Evolutionary conservation across 2,113 vertebrate species (phyloP).

Genomic region (Cyprinodon brontotheroides): DNA sequence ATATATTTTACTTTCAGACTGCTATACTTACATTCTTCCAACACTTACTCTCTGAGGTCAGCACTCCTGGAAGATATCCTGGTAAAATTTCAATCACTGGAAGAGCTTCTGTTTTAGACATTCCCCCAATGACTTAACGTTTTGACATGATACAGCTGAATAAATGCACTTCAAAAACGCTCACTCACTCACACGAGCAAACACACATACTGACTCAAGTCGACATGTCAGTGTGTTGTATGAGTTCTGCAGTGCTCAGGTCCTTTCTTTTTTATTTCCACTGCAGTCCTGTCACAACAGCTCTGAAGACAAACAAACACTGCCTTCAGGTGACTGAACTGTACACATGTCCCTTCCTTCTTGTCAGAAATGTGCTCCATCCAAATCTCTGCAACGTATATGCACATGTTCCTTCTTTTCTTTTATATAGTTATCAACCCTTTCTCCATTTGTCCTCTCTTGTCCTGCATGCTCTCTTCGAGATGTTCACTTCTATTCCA

Average conservation of each 20-base stretch:
- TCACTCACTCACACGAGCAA: slow-evolving; percentile 23
- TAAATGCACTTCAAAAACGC: slow-evolving; percentile 28
- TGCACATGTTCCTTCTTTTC: slow-evolving; percentile 64
- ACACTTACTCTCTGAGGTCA: slow-evolving; percentile 50
- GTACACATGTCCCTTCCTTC: slow-evolving; percentile 36
- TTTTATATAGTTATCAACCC: slow-evolving; percentile 11
- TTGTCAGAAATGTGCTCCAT: slow-evolving; percentile 65
- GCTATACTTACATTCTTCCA: slow-evolving; percentile 11
- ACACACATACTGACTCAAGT: slow-evolving; percentile 3
- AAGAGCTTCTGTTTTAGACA: slow-evolving; percentile 53
- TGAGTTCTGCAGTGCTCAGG: slow-evolving; percentile 51
- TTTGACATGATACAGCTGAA: slow-evolving; percentile 55
- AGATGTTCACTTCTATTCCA: slow-evolving; percentile 23
- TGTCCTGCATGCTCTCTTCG: slow-evolving; percentile 32
- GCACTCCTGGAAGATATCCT: slow-evolving; percentile 60
- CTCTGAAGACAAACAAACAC: slow-evolving; percentile 28
- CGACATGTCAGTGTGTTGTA: slow-evolving; percentile 34
- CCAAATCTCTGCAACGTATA: slow-evolving; percentile 65
- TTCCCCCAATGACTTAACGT: slow-evolving; percentile 65
- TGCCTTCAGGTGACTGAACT: slow-evolving; percentile 46
- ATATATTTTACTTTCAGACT: slow-evolving; percentile 40
- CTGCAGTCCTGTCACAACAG: slow-evolving; percentile 47
- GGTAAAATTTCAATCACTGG: slow-evolving; percentile 52
- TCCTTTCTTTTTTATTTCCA: slow-evolving; percentile 43
- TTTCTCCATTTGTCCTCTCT: slow-evolving; percentile 26